Evolutionary conservation across 1,140 invertebrate genomes (phyloP), one percentile per base, ranked within the genome.

Genomic region (Achatina immaculata): DNA sequence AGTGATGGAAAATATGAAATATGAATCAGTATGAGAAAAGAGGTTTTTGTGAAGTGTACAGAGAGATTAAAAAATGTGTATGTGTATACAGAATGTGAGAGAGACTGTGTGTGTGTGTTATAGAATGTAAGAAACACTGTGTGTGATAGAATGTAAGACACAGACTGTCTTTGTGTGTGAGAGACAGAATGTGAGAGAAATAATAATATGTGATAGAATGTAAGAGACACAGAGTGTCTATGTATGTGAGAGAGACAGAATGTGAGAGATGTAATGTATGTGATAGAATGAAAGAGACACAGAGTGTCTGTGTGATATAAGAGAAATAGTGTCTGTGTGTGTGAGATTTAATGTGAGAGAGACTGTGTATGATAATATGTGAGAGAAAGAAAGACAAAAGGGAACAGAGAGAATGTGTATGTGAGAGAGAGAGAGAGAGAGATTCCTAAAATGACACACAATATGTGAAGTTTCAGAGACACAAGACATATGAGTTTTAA

Each of bases 81-180:
- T 24, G 48, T 72, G 69, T 34, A 42, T 72, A n/a, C n/a, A n/a
- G 69, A 38, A 24, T 72, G 69, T 72, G 69, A 36, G 69, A 36
- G 69, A 36, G 69, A n/a, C 24, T 11, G 48, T 14, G 11, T 51
- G 48, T 51, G 48, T 51, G 48, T 51, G 48, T 11, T 51, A 24
- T 11, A 51, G 11, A 14, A 24, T 51, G 48, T 51, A 24, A 14
- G 48, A 24, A 51, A 14, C 11, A 51, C 48, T 51, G 48, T 51
- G 48, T 51, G 48, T 51, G 48, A 24, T 51, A 24, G 48, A 51
- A 14, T 51, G 66, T 68, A 28, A 16, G 66, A 11, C 24, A 16
- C 14, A 16, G 66, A 28, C 14, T 68, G 66, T 68, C 28, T 68
- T 11, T 68, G 66, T 28, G 66, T 31, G 66, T 68, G 66, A 16